phyloP scores from a whole-genome alignment of 2,888 invertebrate genomes.

The Apeira syringaria region DNA sequence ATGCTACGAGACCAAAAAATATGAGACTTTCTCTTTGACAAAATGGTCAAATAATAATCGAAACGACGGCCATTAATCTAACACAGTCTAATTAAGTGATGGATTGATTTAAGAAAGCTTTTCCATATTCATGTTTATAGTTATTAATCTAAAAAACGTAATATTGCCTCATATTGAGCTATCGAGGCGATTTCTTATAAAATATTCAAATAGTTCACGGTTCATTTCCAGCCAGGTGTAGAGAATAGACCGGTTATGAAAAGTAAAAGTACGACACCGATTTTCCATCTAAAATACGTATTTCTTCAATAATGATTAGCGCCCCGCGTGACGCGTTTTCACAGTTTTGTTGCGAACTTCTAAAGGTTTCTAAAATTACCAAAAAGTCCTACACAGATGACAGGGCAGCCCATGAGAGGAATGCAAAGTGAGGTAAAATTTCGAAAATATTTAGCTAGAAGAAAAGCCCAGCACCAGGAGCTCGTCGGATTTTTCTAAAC shows the following conservation, averaged over 20 bases:
- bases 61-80: constrained; percentile 2
- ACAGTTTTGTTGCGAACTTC: too few relatives aligned
- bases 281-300: neutral
- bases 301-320: too few relatives aligned
- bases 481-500: too few relatives aligned
- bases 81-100: constrained; percentile 8
- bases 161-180: constrained; percentile 4
- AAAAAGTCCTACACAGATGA: too few relatives aligned
- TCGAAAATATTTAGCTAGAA: too few relatives aligned
- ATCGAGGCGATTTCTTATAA: constrained; percentile 1
- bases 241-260: constrained; percentile 29
- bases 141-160: constrained; percentile 1
- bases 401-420: too few relatives aligned
- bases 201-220: constrained; percentile 4
- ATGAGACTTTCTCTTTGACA: too few relatives aligned
- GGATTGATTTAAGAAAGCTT: constrained; percentile 16
- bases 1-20: too few relatives aligned
- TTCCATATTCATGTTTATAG: constrained; percentile 17
- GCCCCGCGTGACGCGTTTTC: too few relatives aligned
- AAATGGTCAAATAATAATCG: neutral
- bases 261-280: constrained; percentile 28
- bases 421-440: too few relatives aligned
- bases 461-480: too few relatives aligned
- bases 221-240: constrained; percentile 19
- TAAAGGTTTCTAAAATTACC: too few relatives aligned